Conservation (phyloP, 2,797 vertebrate genomes). For the Borostomias antarcticus region DNA sequence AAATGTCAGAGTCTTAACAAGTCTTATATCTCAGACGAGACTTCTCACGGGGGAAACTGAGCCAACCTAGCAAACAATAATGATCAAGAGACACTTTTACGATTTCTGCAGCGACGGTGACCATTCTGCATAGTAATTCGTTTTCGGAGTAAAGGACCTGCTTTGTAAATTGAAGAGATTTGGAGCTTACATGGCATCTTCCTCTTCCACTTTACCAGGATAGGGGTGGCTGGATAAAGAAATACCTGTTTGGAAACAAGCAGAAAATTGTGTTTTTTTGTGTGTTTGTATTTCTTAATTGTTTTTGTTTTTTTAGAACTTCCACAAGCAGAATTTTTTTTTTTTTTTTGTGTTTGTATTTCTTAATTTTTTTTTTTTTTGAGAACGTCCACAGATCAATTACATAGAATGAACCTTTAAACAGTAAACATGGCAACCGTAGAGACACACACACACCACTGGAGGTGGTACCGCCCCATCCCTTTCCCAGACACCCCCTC, state of each 20-base stretch:
- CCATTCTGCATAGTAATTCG: background rate
- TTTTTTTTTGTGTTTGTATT: conserved; percentile 57
- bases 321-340: conserved; percentile 38
- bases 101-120: conserved; percentile 11
- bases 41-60: background rate
- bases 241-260: conserved; percentile 80
- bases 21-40: conserved; percentile 36
- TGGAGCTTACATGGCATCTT: conserved; percentile 87
- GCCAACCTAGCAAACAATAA: conserved; percentile 23
- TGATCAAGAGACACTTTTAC: conserved; percentile 7
- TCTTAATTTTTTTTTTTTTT: too few species aligned
- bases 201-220: conserved; percentile 86
- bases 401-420: conserved; percentile 53
- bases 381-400: conserved; percentile 57
- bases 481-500: conserved; percentile 40
- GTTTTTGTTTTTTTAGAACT: too few species aligned
- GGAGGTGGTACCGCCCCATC: conserved; percentile 65
- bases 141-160: too few species aligned
- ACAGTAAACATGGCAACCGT: conserved; percentile 69
- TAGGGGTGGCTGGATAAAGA: conserved; percentile 92
- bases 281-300: conserved; percentile 57
- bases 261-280: conserved; percentile 42
- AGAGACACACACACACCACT: conserved; percentile 52
- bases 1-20: conserved; percentile 44
- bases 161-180: background rate